Percentiles rank a stretch among this genome's conserved stretches.
These are phyloP conservation scores for Pseudonaja textilis DNA, from an alignment of 2,113 vertebrate genomes.

Conservation along the genomic window DNA sequence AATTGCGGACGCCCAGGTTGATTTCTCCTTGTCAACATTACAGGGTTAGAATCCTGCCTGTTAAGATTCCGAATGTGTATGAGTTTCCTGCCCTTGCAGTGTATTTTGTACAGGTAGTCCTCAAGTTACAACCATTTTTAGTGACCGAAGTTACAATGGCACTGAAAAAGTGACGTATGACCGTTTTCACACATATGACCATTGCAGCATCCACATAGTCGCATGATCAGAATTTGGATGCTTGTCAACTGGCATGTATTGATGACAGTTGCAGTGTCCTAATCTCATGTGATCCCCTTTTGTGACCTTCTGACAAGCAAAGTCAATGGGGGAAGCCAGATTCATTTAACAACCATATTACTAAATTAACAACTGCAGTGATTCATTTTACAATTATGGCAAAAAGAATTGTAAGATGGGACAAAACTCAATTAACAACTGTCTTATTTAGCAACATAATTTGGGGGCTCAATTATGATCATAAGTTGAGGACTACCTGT, in stretches of 20 bases:
- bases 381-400: background rate
- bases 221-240: background rate
- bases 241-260: background rate
- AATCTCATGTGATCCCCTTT: background rate
- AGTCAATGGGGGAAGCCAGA: background rate
- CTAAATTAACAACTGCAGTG: background rate
- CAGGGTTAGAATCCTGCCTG: background rate
- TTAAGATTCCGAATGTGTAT: background rate
- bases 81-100: background rate
- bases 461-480: background rate
- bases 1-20: background rate
- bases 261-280: background rate
- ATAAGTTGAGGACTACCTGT: background rate
- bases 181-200: background rate
- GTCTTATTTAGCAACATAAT: background rate
- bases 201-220: background rate
- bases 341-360: background rate
- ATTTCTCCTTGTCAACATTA: background rate
- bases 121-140: background rate
- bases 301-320: background rate
- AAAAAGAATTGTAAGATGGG: background rate
- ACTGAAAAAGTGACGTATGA: background rate
- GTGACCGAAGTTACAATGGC: background rate
- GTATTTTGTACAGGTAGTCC: background rate
- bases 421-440: background rate